Evolutionary conservation across 2,888 invertebrate genomes (phyloP).

Genomic region (Sphaerophoria rueppellii): DNA sequence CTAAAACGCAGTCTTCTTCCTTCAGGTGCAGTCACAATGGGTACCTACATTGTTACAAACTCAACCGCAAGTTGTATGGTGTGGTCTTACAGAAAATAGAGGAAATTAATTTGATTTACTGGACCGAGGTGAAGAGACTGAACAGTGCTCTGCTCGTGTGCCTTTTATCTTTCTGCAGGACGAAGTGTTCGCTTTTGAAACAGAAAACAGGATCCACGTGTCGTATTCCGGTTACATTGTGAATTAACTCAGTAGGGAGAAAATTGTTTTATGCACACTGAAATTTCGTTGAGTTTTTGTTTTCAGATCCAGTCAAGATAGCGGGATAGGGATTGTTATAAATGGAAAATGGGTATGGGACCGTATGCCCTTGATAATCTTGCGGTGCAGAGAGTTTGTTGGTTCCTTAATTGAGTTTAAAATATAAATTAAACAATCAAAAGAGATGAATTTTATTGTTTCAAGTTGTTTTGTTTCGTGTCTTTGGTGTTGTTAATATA

Average conservation of each 20-base stretch:
- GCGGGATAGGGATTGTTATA: too few relatives aligned
- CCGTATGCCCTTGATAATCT: too few relatives aligned
- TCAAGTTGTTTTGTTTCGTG: conserved; percentile 5
- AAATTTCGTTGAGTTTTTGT: neutral
- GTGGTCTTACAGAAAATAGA: conserved; percentile 16
- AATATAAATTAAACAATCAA: conserved; percentile 30
- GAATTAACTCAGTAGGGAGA: conserved; percentile 3
- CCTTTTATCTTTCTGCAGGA: conserved; percentile 14
- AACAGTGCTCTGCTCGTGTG: neutral
- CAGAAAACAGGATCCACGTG: conserved; percentile 17
- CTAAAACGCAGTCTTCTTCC: conserved; percentile 23
- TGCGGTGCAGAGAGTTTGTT: neutral
- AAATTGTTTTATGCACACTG: neutral
- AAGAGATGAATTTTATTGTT: conserved; percentile 7
- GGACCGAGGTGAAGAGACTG: conserved; percentile 2
- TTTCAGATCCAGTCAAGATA: neutral
- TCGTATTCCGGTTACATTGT: conserved; percentile 7
- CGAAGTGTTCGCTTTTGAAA: neutral
- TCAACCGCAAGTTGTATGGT: conserved; percentile 17
- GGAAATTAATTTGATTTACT: conserved; percentile 36
- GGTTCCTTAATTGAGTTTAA: conserved; percentile 15
- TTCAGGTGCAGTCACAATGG: neutral
- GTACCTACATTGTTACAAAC: neutral
- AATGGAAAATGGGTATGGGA: too few relatives aligned
- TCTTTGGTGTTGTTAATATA: neutral